These are phyloP conservation scores for Mus pahari DNA, from an alignment of 2,113 vertebrate genomes.

Conservation along the genomic window DNA sequence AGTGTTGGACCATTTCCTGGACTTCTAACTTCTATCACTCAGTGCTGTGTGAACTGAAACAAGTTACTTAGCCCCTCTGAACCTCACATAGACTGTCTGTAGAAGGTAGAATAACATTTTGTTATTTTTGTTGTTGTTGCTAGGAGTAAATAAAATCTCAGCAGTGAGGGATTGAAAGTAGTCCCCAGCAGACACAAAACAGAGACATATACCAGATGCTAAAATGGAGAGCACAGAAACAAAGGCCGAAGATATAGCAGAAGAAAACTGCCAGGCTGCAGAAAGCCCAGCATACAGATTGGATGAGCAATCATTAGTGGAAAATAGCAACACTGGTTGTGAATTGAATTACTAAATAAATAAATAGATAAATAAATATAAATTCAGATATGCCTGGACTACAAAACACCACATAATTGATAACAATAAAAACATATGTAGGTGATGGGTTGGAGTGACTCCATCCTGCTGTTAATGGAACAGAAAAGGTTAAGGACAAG, in stretches of 20 bases:
- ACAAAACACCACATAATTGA: fast-evolving
- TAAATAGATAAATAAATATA: too few relatives aligned
- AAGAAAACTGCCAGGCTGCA: neutral
- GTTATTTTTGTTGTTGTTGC: neutral
- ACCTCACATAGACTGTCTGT: neutral
- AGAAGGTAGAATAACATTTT: neutral
- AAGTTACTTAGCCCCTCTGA: neutral
- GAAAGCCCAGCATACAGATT: fast-evolving
- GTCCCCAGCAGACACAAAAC: neutral
- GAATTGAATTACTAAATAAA: neutral
- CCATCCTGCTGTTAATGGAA: fast-evolving
- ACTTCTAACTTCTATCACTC: neutral
- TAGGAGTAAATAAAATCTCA: neutral
- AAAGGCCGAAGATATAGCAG: neutral
- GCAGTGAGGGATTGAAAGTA: neutral
- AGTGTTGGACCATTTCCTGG: fast-evolving
- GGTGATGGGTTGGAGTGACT: fast-evolving
- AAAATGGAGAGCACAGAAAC: neutral
- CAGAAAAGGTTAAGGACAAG: neutral
- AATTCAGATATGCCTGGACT: fast-evolving
- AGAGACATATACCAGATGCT: neutral
- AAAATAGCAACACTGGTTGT: fast-evolving
- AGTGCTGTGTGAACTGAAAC: neutral
- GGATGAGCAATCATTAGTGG: fast-evolving
- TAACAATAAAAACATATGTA: fast-evolving